These are phyloP conservation scores for Drosophila aff. DNA, from an alignment of 1,140 invertebrate genomes.

Conservation along the genomic window DNA sequence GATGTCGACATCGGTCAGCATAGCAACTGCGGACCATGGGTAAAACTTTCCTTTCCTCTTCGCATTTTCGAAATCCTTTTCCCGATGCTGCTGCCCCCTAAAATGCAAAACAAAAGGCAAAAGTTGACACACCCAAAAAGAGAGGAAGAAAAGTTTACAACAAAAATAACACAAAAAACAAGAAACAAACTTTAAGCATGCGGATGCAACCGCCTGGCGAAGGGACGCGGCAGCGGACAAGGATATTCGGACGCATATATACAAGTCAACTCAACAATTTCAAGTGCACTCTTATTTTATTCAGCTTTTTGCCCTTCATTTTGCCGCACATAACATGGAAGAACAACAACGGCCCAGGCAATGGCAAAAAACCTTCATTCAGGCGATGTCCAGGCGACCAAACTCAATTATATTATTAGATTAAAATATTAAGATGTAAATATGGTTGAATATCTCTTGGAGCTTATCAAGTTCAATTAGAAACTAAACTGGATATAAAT, in stretches of 20 bases:
- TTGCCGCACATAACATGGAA: conserved; percentile 34
- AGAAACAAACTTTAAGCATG: conserved; percentile 49
- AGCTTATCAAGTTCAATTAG: not conserved
- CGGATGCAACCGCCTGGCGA: conserved; percentile 28
- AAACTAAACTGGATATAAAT: not conserved
- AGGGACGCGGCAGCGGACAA: not conserved
- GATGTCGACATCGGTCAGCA: conserved; percentile 59
- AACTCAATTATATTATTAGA: conserved; percentile 27
- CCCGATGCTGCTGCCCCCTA: conserved; percentile 30
- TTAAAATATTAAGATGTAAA: conserved; percentile 18
- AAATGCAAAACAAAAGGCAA: conserved; percentile 76
- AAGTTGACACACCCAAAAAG: conserved; percentile 63
- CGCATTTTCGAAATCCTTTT: conserved; percentile 74
- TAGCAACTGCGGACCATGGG: conserved; percentile 24
- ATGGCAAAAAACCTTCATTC: conserved; percentile 30
- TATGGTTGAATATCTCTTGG: conserved; percentile 4
- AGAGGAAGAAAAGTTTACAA: conserved; percentile 4
- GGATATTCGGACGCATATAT: conserved; percentile 30
- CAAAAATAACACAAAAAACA: conserved; percentile 6
- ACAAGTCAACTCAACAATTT: conserved; percentile 67
- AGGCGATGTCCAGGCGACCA: conserved; percentile 9
- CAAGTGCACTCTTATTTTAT: conserved; percentile 77
- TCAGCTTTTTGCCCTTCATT: conserved; percentile 38
- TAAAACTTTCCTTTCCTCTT: conserved; percentile 54
- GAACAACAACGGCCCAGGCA: conserved; percentile 11